These are phyloP conservation scores for Theodoxus fluviatilis DNA, from an alignment of 2,888 invertebrate species.

Conservation along the genomic window DNA sequence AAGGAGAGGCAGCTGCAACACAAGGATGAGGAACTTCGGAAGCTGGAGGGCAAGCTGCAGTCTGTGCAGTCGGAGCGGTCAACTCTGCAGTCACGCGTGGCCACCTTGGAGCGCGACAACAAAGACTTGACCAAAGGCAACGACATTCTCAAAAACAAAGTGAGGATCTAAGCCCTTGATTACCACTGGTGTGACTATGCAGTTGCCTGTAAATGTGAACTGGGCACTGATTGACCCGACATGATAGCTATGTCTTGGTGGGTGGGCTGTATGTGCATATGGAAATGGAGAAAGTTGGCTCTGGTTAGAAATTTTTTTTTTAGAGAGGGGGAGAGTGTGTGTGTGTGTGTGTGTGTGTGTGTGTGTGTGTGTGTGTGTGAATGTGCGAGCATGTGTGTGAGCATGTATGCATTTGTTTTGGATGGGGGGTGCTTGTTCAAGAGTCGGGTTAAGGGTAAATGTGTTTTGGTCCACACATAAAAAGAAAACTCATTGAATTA, in stretches of 20 bases:
- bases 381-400: too few relatives aligned
- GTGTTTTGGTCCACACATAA: neutral
- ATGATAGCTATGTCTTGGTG: too few relatives aligned
- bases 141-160: conserved; percentile 40
- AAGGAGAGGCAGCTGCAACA: conserved; percentile 31
- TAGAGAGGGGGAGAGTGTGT: too few relatives aligned
- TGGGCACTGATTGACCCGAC: neutral
- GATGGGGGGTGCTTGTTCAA: too few relatives aligned
- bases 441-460: neutral
- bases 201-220: neutral
- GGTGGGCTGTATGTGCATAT: too few relatives aligned
- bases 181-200: neutral
- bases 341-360: too few relatives aligned
- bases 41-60: conserved; percentile 36
- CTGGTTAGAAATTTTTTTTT: too few relatives aligned
- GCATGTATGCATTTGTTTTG: too few relatives aligned
- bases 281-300: too few relatives aligned
- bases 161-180: conserved; percentile 20
- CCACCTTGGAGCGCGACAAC: conserved; percentile 37
- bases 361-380: too few relatives aligned
- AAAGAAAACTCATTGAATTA: neutral
- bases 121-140: conserved; percentile 38
- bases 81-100: conserved; percentile 37
- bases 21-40: conserved; percentile 37
- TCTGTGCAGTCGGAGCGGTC: conserved; percentile 37